These are phyloP conservation scores for Toxotes chatareus DNA, from an alignment of 2,113 vertebrate genomes.

Conservation along the genomic window DNA sequence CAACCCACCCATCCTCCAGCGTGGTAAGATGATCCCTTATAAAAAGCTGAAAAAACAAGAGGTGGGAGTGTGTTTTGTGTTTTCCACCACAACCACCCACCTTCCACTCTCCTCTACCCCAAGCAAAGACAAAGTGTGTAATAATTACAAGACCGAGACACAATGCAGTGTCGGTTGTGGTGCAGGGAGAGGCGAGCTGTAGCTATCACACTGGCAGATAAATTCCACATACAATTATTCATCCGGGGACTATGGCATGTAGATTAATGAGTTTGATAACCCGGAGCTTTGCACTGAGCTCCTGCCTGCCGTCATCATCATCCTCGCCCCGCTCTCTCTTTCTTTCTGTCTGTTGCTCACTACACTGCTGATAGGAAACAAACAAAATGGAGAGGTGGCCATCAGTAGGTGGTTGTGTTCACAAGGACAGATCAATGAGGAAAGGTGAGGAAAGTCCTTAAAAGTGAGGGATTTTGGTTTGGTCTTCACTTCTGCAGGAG, in stretches of 20 bases:
- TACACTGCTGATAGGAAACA: conserved; percentile 71
- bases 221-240: conserved; percentile 99
- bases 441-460: conserved; percentile 20
- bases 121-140: conserved; percentile 94
- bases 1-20: too few species aligned
- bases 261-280: conserved; percentile 99
- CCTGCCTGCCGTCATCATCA: conserved; percentile 85
- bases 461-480: conserved; percentile 3
- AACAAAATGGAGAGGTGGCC: conserved; percentile 82
- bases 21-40: conserved; percentile 28
- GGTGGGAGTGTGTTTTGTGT: conserved; percentile 42
- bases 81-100: conserved; percentile 40
- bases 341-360: conserved; percentile 73
- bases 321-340: conserved; percentile 61
- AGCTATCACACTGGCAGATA: conserved; percentile 98
- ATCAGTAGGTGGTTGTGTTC: conserved; percentile 38
- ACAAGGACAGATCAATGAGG: conserved; percentile 17
- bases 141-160: conserved; percentile 89
- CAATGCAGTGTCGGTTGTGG: conserved; percentile 85
- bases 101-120: conserved; percentile 76
- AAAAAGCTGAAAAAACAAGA: conserved; percentile 77
- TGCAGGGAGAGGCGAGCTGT: conserved; percentile 89
- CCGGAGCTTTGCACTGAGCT: conserved; percentile 93
- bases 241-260: conserved; percentile 97
- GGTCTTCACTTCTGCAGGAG: neutral